Conservation (phyloP, 2,888 invertebrate genomes). For the Drosophila villosipedis region DNA sequence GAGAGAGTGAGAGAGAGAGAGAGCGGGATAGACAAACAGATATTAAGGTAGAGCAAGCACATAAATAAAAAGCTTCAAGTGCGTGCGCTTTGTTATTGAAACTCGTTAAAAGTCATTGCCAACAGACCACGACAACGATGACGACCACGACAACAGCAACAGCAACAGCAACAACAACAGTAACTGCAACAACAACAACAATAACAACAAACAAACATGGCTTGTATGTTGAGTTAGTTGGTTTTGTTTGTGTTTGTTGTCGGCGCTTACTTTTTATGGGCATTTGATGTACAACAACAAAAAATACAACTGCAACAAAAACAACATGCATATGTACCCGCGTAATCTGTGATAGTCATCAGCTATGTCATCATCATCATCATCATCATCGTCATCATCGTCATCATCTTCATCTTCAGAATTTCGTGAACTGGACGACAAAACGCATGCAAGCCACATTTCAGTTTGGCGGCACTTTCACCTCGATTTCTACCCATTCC, state of each 20-base stretch:
- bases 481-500: slow-evolving; percentile 68
- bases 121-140: slow-evolving; percentile 47
- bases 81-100: slow-evolving; percentile 80
- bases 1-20: background rate
- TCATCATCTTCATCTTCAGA: slow-evolving; percentile 72
- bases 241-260: slow-evolving; percentile 54
- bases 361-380: slow-evolving; percentile 44
- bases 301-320: slow-evolving; percentile 20
- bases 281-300: slow-evolving; percentile 67
- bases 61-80: slow-evolving; percentile 75
- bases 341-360: slow-evolving; percentile 78
- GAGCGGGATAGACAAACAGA: slow-evolving; percentile 35
- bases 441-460: slow-evolving; percentile 64
- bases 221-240: slow-evolving; percentile 51
- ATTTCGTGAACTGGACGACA: slow-evolving; percentile 77
- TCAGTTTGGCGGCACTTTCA: slow-evolving; percentile 75
- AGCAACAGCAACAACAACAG: slow-evolving; percentile 15
- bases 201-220: background rate
- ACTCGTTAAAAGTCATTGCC: slow-evolving; percentile 75
- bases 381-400: slow-evolving; percentile 37
- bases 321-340: slow-evolving; percentile 62
- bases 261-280: slow-evolving; percentile 74
- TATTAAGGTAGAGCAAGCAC: slow-evolving; percentile 53
- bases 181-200: slow-evolving; percentile 7
- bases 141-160: slow-evolving; percentile 46